A percentile compares a stretch with the other conserved stretches of the same genome.
Conservation (phyloP, 1,140 invertebrate species). For the Cylas formicarius region DNA sequence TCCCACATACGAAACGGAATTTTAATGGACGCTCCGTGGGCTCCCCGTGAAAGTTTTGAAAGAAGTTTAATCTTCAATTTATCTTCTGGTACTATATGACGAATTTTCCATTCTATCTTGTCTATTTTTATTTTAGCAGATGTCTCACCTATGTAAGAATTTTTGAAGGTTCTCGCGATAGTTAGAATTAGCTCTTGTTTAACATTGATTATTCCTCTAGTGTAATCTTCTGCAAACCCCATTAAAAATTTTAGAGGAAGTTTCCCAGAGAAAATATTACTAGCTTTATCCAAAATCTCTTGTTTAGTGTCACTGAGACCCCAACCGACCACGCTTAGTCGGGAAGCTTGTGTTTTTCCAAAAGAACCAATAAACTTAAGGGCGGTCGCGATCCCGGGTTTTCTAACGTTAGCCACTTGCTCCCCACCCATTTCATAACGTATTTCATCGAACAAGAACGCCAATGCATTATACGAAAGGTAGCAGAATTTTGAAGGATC, state of each 20-base stretch:
- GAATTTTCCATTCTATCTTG: constrained; percentile 22
- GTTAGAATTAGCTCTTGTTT: constrained; percentile 21
- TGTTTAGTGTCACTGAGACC: constrained; percentile 1
- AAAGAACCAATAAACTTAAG: too few relatives aligned
- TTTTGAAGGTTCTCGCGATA: not conserved
- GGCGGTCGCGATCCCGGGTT: too few relatives aligned
- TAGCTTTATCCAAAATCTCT: too few relatives aligned
- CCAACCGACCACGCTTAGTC: too few relatives aligned
- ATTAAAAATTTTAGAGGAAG: constrained; percentile 17
- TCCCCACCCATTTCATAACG: constrained; percentile 9
- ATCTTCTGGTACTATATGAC: constrained; percentile 17
- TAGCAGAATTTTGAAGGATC: not conserved
- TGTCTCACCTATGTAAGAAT: constrained; percentile 3
- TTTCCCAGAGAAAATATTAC: constrained; percentile 2
- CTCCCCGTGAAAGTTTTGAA: constrained; percentile 4
- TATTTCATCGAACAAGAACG: constrained; percentile 17
- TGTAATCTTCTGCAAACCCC: constrained; percentile 23
- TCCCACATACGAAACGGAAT: constrained; percentile 20
- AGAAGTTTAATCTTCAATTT: constrained; percentile 7
- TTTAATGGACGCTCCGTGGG: constrained; percentile 9
- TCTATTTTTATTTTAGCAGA: constrained; percentile 12
- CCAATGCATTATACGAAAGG: constrained; percentile 2
- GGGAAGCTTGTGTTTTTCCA: too few relatives aligned
- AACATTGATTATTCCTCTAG: constrained; percentile 16
- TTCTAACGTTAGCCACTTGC: too few relatives aligned